Base-by-base conservation (phyloP, 2,113 vertebrate species). In the Erinaceus europaeus region DNA sequence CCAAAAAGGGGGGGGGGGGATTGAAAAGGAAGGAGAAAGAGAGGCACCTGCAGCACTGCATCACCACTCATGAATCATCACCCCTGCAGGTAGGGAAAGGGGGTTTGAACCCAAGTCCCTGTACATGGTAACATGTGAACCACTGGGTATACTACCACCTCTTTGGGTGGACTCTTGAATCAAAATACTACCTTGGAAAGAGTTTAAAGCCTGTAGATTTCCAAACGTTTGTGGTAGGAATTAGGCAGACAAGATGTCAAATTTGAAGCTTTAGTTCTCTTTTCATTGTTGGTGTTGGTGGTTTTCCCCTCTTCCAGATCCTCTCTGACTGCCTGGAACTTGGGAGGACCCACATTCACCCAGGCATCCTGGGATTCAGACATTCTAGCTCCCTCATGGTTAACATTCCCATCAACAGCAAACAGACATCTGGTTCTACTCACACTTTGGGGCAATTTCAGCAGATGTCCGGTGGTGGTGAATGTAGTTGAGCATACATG, bases 371-470 rank as follows among this genome's bases (percentile, higher is more conserved):
- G 29, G 42, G 32, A 23, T 23, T 18, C 46, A 0, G 61, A 6
- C 29, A 0, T 6, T 5, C 44, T 4, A 5, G 27, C 27, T 94
- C 57, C 61, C 52, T 17, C 15, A n/a, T 32, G 52, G 23, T 69
- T 67, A 6, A 0, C 0, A 9, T 27, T 2, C 0, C 0, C 13
- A 15, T 14, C 42, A 64, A 40, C 52, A 55, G 32, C 59, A n/a
- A 27, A 40, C 0, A 38, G 27, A n/a, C 10, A 25, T 25, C 57
- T 59, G 29, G 5, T 27, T 55, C n/a, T 27, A 12, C 9, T n/a
- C 9, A 48, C 29, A 59, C 29, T n/a, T n/a, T 59, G 13, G 9
- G 18, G 20, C n/a, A n/a, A n/a, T n/a, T n/a, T n/a, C n/a, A n/a
- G n/a, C n/a, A n/a, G n/a, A n/a, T n/a, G n/a, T n/a, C n/a, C n/a